phyloP scores from a whole-genome alignment of 2,797 vertebrate genomes.

The Iguana delicatissima region DNA sequence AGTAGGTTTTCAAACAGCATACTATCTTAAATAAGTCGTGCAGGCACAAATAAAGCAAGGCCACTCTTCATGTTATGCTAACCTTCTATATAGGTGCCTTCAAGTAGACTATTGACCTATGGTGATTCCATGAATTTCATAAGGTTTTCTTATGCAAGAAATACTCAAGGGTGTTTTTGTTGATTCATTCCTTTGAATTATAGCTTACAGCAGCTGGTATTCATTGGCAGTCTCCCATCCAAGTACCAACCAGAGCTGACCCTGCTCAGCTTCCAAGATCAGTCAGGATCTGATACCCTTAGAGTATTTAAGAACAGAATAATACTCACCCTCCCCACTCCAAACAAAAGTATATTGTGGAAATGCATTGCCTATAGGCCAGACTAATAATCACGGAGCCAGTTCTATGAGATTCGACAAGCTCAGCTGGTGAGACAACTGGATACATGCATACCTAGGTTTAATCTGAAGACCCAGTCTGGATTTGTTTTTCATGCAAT shows the following conservation, averaged over 20 bases:
- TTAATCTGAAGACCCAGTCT: too few species aligned
- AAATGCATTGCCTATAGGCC: background rate
- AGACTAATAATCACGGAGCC: background rate
- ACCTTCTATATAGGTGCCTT: background rate
- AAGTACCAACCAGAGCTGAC: too few species aligned
- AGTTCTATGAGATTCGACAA: background rate
- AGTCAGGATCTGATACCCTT: too few species aligned
- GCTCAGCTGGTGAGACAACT: background rate
- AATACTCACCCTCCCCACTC: background rate
- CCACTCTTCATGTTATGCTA: background rate
- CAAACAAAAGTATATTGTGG: background rate
- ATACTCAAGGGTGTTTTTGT: too few species aligned
- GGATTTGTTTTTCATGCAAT: background rate
- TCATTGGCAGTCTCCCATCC: too few species aligned
- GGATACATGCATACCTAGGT: background rate
- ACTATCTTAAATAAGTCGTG: conserved; percentile 54
- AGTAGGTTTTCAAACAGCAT: conserved; percentile 56
- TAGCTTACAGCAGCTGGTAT: too few species aligned
- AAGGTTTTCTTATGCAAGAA: too few species aligned
- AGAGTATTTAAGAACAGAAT: background rate
- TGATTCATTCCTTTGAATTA: too few species aligned
- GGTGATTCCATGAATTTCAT: too few species aligned
- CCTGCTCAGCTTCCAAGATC: too few species aligned
- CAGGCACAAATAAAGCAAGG: conserved; percentile 53
- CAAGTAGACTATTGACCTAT: too few species aligned